Percentiles rank a stretch among this genome's conserved stretches.
Conservation (phyloP, 2,888 invertebrate species). For the Meiosimyza platycephala region DNA sequence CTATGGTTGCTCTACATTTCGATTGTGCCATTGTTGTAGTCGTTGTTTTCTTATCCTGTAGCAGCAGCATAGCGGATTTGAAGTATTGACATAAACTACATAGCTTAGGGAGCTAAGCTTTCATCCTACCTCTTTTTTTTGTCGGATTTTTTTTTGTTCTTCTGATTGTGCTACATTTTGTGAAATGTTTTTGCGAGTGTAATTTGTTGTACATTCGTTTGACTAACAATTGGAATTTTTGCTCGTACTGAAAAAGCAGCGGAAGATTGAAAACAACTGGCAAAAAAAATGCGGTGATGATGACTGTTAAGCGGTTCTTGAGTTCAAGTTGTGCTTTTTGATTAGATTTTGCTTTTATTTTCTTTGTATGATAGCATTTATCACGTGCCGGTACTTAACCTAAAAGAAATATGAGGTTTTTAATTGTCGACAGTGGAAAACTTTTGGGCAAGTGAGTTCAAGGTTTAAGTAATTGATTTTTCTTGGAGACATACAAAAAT, state of each 20-base stretch:
- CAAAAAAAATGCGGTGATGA: neutral
- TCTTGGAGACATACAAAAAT: too few relatives aligned
- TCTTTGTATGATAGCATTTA: constrained; percentile 23
- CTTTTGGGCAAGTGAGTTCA: too few relatives aligned
- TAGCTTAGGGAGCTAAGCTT: constrained; percentile 1
- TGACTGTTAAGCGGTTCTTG: constrained; percentile 27
- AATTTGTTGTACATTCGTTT: constrained; percentile 35
- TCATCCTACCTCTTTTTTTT: neutral
- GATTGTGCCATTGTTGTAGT: constrained; percentile 12
- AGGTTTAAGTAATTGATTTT: too few relatives aligned
- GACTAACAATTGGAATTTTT: neutral
- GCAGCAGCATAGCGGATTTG: constrained; percentile 11
- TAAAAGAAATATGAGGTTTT: neutral
- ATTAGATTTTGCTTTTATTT: neutral
- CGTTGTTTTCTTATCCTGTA: constrained; percentile 16
- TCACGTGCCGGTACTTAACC: constrained; percentile 35
- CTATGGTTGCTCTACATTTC: constrained; percentile 18
- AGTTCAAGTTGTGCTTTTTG: constrained; percentile 10
- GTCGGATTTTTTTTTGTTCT: neutral
- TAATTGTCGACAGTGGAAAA: too few relatives aligned
- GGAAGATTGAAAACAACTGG: neutral
- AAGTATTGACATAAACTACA: constrained; percentile 19
- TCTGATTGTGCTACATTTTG: neutral
- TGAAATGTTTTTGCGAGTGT: constrained; percentile 15
- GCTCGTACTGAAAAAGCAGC: neutral